Evolutionary conservation across 2,797 vertebrate genomes (phyloP), one percentile per base, ranked within the genome.

Genomic region (Phrynocephalus forsythii): DNA sequence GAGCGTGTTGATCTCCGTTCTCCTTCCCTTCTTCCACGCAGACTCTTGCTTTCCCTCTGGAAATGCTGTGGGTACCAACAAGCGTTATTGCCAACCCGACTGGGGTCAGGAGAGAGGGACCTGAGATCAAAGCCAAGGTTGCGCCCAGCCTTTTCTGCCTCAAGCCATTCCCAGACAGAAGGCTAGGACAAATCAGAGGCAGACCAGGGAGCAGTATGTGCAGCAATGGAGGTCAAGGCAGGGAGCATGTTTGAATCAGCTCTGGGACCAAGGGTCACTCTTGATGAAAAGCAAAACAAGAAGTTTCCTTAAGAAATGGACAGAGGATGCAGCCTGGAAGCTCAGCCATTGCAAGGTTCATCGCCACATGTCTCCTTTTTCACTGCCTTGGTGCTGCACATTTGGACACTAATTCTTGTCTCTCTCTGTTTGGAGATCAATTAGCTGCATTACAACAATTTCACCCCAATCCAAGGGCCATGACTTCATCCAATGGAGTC

Each of bases 101-200:
- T 96, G 94, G 93, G 93, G 94, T 96, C 95, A 95, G 48, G 66
- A 94, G 92, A 89, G 94, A 95, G 94, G 94, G 95, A 94, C 94
- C 87, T 83, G 90, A 93, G 95, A 94, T 95, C 95, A 95, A 86
- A 95, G 94, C 94, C 96, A 96, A 94, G 92, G 95, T 94, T 95
- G 94, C 44, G 6, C 88, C 90, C 94, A 95, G 90, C 89, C 93
- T 92, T 89, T 87, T 78, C 79, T 84, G 91, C 90, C 92, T 86
- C 20, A 91, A 84, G 71, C 91, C 92, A 90, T 94, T 94, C 95
- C 94, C 93, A 92, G 92, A 89, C 93, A 95, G 94, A 81, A 87
- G 93, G 92, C 95, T 92, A 93, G 90, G 91, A 94, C 95, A 95
- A 95, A 95, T 95, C 90, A 84, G 89, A 76, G 86, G 86, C 92